A percentile compares a stretch with the other conserved stretches of the same genome.
phyloP scores from a whole-genome alignment of 2,797 vertebrate species.

The Salarias fasciatus region DNA sequence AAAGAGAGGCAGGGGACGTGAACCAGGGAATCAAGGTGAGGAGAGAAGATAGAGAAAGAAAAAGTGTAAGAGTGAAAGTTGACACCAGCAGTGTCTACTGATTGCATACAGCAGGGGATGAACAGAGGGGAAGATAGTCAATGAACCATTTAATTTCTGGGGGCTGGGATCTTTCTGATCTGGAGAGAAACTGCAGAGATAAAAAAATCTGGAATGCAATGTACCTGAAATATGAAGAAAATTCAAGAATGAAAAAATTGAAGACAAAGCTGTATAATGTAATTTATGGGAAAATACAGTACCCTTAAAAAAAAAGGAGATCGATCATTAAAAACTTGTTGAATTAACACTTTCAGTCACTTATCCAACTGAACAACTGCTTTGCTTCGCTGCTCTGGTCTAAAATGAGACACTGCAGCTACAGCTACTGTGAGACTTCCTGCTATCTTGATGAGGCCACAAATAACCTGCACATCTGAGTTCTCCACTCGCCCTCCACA shows the following conservation, averaged over 20 bases:
- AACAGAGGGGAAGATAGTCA: slow-evolving; percentile 75
- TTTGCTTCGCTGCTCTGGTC: neutral
- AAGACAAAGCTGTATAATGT: neutral
- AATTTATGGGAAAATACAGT: too few species aligned
- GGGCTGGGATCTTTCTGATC: slow-evolving; percentile 79
- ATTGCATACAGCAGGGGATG: slow-evolving; percentile 88
- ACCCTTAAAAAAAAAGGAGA: neutral
- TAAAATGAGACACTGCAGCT: neutral
- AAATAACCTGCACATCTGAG: neutral
- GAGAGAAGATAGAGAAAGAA: slow-evolving; percentile 46
- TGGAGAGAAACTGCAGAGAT: neutral
- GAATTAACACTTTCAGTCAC: neutral
- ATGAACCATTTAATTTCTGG: slow-evolving; percentile 81
- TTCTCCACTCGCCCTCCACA: neutral
- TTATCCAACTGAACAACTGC: too few species aligned
- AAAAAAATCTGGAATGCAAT: neutral
- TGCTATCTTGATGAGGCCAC: neutral
- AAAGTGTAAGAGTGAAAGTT: slow-evolving; percentile 79
- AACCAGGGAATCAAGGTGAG: slow-evolving; percentile 22
- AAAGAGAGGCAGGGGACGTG: slow-evolving; percentile 22
- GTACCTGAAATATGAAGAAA: too few species aligned
- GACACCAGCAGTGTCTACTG: slow-evolving; percentile 88
- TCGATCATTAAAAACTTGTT: too few species aligned
- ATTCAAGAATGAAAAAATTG: neutral
- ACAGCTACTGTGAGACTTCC: neutral